Percentiles rank a stretch among this genome's conserved stretches.
phyloP scores from a whole-genome alignment of 2,888 invertebrate species.

The Steinernema carpocapsae region DNA sequence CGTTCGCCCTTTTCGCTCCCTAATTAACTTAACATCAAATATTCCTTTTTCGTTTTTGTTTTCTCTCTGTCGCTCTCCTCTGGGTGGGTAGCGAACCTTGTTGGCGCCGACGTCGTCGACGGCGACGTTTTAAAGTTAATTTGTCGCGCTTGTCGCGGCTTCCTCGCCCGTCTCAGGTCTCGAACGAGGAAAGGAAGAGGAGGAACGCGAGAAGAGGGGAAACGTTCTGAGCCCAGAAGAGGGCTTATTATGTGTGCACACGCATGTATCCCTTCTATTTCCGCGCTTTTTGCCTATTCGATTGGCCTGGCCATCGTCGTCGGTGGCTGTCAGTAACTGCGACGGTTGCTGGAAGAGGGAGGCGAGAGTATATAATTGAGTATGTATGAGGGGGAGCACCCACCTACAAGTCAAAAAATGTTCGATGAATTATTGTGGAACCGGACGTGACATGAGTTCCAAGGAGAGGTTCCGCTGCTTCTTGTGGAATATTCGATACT shows the following conservation, averaged over 20 bases:
- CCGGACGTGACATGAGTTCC: too few species aligned
- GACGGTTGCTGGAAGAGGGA: not conserved
- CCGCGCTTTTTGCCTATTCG: not conserved
- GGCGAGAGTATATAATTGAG: not conserved
- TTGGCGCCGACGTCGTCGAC: too few species aligned
- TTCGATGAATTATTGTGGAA: too few species aligned
- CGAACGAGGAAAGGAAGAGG: too few species aligned
- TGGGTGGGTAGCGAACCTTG: too few species aligned
- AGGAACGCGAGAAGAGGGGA: too few species aligned
- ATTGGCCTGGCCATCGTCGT: not conserved
- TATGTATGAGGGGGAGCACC: conserved; percentile 18
- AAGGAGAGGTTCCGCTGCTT: too few species aligned
- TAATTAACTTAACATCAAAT: conserved; percentile 31
- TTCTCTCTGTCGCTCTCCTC: too few species aligned
- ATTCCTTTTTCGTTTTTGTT: conserved; percentile 27
- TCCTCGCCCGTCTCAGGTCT: not conserved
- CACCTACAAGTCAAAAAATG: too few species aligned
- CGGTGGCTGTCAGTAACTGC: too few species aligned
- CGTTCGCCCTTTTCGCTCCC: conserved; percentile 26
- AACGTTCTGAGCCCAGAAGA: not conserved
- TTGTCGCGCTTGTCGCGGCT: conserved; percentile 9
- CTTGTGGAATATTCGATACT: too few species aligned
- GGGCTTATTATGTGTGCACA: conserved; percentile 19
- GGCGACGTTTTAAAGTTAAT: conserved; percentile 21
- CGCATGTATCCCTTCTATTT: not conserved